A percentile compares a stretch with the other conserved stretches of the same genome.
phyloP scores from a whole-genome alignment of 2,888 invertebrate genomes.

The Hanleya hanleyi region DNA sequence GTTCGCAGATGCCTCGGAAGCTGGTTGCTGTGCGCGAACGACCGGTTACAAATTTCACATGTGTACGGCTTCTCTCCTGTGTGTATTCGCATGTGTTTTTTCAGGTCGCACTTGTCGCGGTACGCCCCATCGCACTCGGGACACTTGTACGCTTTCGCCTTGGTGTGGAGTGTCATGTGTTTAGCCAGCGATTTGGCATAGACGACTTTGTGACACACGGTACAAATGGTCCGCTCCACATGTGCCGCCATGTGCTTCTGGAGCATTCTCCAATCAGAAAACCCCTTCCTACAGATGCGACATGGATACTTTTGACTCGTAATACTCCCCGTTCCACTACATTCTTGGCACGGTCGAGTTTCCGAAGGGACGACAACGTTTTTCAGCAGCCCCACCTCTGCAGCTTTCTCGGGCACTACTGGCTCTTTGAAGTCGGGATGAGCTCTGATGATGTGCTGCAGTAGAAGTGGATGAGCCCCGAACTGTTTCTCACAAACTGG shows the following conservation, averaged over 20 bases:
- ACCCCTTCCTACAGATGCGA: background rate
- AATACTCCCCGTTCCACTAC: background rate
- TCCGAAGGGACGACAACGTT: too few relatives aligned
- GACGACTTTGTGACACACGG: background rate
- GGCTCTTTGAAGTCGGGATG: background rate
- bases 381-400: background rate
- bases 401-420: background rate
- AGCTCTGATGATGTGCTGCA: background rate
- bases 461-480: background rate
- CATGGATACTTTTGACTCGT: background rate
- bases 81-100: background rate
- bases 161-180: conserved; percentile 2
- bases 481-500: background rate
- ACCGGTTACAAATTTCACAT: background rate
- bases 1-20: background rate
- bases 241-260: background rate
- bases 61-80: background rate
- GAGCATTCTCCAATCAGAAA: background rate
- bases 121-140: background rate
- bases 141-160: background rate
- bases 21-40: background rate
- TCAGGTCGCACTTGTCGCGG: conserved; percentile 2
- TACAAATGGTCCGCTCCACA: background rate
- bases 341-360: background rate
- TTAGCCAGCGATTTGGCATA: background rate